Conservation (phyloP, 2,797 vertebrate species). For the Enteromius mattozi region DNA sequence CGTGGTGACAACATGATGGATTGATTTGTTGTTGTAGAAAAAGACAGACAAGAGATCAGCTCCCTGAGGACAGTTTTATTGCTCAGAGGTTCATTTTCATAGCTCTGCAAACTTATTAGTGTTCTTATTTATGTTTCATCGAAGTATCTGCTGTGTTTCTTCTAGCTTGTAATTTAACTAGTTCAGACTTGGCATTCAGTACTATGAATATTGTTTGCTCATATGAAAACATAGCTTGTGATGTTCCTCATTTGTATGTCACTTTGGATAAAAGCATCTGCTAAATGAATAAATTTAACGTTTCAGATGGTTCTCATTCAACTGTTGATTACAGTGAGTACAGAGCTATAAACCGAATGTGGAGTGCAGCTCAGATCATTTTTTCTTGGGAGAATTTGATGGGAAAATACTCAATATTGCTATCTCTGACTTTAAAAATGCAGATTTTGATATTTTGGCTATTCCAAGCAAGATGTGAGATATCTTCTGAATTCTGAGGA, state of each 20-base stretch:
- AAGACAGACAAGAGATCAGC: slow-evolving; percentile 15
- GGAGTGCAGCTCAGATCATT: neutral
- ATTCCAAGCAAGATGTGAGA: neutral
- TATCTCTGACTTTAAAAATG: neutral
- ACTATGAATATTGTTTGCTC: neutral
- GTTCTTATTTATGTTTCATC: neutral
- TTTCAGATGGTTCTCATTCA: neutral
- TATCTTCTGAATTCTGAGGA: neutral
- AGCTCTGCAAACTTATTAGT: neutral
- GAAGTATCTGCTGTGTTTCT: neutral
- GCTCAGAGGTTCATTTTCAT: neutral
- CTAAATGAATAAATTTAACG: neutral
- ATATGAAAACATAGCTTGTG: neutral
- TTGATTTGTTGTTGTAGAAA: slow-evolving; percentile 16
- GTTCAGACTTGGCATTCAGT: neutral
- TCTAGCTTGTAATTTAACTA: slow-evolving; percentile 1
- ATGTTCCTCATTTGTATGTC: slow-evolving; percentile 14
- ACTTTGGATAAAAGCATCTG: slow-evolving; percentile 24
- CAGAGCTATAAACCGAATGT: neutral
- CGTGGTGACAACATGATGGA: neutral
- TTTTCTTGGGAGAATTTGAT: neutral
- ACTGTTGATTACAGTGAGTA: neutral
- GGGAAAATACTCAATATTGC: neutral
- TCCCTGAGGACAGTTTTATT: neutral
- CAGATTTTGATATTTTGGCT: neutral